phyloP scores from a whole-genome alignment of 2,113 vertebrate species.

The Chelonoidis abingdonii region DNA sequence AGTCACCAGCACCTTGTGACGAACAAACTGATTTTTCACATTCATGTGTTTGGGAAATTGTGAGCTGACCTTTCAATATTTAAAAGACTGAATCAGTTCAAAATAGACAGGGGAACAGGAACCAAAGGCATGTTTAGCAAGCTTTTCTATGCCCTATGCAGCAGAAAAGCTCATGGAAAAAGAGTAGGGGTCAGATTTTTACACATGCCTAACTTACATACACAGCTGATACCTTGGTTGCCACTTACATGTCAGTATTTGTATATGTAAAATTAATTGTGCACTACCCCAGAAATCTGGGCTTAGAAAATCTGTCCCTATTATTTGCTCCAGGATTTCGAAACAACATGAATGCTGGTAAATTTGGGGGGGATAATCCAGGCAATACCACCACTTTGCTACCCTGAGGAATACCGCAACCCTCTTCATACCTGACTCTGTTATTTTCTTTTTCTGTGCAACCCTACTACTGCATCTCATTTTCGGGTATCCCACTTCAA shows the following conservation, averaged over 20 bases:
- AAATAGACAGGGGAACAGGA: neutral
- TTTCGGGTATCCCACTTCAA: neutral
- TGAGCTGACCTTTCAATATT: fast-evolving
- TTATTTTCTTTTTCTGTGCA: fast-evolving
- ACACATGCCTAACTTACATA: neutral
- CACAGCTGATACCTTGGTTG: neutral
- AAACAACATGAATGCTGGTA: neutral
- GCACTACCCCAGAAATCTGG: neutral
- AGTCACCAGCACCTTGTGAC: neutral
- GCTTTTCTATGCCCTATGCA: neutral
- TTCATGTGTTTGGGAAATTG: neutral
- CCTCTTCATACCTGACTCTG: neutral
- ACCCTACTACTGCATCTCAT: neutral
- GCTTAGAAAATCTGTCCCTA: neutral
- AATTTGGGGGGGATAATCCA: neutral
- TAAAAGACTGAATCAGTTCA: neutral
- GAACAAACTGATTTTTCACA: neutral
- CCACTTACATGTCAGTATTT: neutral
- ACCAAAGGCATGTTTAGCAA: neutral
- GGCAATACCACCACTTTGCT: neutral
- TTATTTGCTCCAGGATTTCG: neutral
- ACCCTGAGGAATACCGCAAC: neutral
- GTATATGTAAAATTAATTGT: neutral
- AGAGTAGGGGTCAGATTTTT: neutral
- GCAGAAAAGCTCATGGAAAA: neutral